phyloP scores from a whole-genome alignment of 2,888 invertebrate species.

The Cetonia aurata region DNA sequence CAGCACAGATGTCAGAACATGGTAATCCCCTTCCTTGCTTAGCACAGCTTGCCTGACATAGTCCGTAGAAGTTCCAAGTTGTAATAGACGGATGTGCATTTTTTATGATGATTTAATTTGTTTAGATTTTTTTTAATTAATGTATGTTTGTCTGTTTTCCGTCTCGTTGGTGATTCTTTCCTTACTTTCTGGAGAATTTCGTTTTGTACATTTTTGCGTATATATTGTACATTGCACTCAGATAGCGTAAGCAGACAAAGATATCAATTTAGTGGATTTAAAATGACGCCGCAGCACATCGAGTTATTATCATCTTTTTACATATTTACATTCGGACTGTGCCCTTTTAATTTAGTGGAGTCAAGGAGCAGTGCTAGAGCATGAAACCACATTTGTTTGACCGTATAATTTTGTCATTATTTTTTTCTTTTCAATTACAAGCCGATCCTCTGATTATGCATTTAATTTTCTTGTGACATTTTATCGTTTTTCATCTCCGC shows the following conservation, averaged over 20 bases:
- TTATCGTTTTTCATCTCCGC: constrained; percentile 7
- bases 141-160: constrained; percentile 15
- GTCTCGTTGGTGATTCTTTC: not conserved
- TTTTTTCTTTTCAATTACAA: constrained; percentile 20
- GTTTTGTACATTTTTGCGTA: not conserved
- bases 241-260: constrained; percentile 17
- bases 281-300: constrained; percentile 23
- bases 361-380: constrained; percentile 62
- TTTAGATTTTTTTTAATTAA: constrained; percentile 6
- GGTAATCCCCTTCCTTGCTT: constrained; percentile 57
- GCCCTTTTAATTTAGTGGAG: constrained; percentile 50
- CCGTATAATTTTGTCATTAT: constrained; percentile 16
- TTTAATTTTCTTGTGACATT: constrained; percentile 23
- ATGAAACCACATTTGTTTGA: constrained; percentile 34
- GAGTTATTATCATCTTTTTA: constrained; percentile 18
- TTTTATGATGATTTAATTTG: constrained; percentile 21
- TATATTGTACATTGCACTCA: not conserved
- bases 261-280: constrained; percentile 10
- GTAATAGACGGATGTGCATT: constrained; percentile 35
- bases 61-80: constrained; percentile 39
- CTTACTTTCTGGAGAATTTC: not conserved
- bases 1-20: constrained; percentile 57
- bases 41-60: constrained; percentile 63
- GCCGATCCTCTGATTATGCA: not conserved
- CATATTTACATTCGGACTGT: constrained; percentile 22